Base-by-base conservation (phyloP, 2,797 vertebrate genomes). In the Molothrus aeneus region DNA sequence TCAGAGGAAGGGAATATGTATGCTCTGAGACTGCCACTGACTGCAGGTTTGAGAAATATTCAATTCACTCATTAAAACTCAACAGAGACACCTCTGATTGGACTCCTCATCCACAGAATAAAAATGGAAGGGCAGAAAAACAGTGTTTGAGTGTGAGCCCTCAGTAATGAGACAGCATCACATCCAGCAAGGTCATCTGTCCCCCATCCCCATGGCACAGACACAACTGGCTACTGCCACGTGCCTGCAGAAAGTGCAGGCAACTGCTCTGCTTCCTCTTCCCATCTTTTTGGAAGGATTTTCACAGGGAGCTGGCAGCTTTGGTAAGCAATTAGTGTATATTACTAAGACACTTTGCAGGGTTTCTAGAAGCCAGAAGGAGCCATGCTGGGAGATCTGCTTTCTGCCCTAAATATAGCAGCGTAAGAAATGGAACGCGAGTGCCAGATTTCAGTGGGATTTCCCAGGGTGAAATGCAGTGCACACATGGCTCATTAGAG, bases 381-480 rank as follows among this genome's bases (percentile, higher is more conserved):
- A 95, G 57, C 80, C 96, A 95, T 2, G 11, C 90, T 82, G 92
- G 74, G 96, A 96, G 88, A 97, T 97, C 88, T 92, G 96, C 83
- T 95, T 96, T 85, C 92, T 87, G 75, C 80, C 89, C 95, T 93
- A 94, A 96, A 95, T 95, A 95, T 96, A 96, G 94, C 71, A 90
- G 83, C 4, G 3, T 11, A 54, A 94, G 94, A 92, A 95, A 92
- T 74, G 83, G 93, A 95, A 97, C 11, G n/a, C 61, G 66, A 95
- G 93, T 31, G 90, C 86, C 96, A 96, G 92, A 94, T 96, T 97
- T 96, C 93, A 95, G 88, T 93, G 96, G 96, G 96, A 95, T 96
- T 96, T 96, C 94, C 96, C 75, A 85, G 95, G 92, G 92, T 93
- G 93, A 96, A 93, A 95, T 68, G 43, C 78, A 93, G 59, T 68